Percentiles rank a stretch among this genome's conserved stretches.
Evolutionary conservation across 2,113 vertebrate genomes (phyloP).

Genomic region (Takifugu bimaculatus): DNA sequence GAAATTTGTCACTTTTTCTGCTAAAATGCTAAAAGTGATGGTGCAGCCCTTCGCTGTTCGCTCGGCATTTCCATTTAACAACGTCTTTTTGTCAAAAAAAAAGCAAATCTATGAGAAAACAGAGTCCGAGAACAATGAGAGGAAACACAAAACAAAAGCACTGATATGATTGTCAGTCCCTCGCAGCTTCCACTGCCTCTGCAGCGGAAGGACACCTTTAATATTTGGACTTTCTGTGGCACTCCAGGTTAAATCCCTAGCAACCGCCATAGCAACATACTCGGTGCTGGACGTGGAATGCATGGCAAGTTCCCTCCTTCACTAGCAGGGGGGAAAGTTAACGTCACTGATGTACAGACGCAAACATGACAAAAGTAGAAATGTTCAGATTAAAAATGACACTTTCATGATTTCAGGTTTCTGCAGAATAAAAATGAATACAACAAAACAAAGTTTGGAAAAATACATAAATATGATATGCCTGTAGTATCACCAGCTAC

Average conservation of each 20-base stretch:
- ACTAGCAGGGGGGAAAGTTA: constrained; percentile 42
- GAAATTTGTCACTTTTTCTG: too few relatives aligned
- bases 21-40: background rate
- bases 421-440: too few relatives aligned
- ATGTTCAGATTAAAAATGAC: constrained; percentile 34
- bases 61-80: constrained; percentile 21
- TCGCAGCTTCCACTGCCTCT: constrained; percentile 62
- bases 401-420: background rate
- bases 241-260: constrained; percentile 79
- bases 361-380: constrained; percentile 6
- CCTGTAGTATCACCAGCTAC: too few relatives aligned
- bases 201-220: constrained; percentile 79
- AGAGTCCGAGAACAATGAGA: background rate
- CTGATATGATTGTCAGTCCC: constrained; percentile 65
- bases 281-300: constrained; percentile 74
- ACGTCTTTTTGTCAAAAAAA: constrained; percentile 49
- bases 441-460: too few relatives aligned
- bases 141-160: constrained; percentile 23
- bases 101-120: constrained; percentile 41
- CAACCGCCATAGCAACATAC: constrained; percentile 82
- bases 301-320: constrained; percentile 72
- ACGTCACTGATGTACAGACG: constrained; percentile 4
- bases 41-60: constrained; percentile 15
- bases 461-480: too few relatives aligned
- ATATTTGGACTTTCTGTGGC: constrained; percentile 78